phyloP scores from a whole-genome alignment of 2,888 invertebrate species.

The Muscina levida region DNA sequence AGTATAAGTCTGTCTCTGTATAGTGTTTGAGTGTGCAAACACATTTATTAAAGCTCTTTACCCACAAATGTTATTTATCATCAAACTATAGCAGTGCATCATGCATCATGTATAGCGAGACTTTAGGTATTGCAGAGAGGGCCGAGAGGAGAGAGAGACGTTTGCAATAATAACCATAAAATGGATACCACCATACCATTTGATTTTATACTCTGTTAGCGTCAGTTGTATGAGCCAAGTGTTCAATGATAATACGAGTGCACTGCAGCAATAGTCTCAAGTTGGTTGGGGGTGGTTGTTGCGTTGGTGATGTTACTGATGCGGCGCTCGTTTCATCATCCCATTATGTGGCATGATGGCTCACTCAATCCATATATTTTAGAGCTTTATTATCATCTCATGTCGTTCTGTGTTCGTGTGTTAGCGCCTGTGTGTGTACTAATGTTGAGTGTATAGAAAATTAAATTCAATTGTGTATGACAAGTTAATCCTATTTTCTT shows the following conservation, averaged over 20 bases:
- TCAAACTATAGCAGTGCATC: constrained; percentile 30
- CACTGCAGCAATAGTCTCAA: too few relatives aligned
- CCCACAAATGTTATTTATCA: constrained; percentile 54
- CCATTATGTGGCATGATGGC: neutral
- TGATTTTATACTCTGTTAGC: too few relatives aligned
- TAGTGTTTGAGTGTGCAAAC: constrained; percentile 33
- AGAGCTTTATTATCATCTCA: too few relatives aligned
- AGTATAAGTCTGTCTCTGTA: neutral
- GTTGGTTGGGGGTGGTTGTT: too few relatives aligned
- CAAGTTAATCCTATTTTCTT: constrained; percentile 76
- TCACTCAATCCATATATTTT: constrained; percentile 19
- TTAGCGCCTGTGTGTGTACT: constrained; percentile 7
- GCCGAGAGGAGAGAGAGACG: too few relatives aligned
- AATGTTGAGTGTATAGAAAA: constrained; percentile 71
- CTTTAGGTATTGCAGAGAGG: too few relatives aligned
- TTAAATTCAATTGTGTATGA: constrained; percentile 78
- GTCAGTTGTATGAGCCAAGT: constrained; percentile 30
- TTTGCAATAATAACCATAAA: too few relatives aligned
- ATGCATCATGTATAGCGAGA: too few relatives aligned
- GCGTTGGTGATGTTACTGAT: too few relatives aligned
- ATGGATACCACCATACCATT: too few relatives aligned
- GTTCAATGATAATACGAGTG: constrained; percentile 52
- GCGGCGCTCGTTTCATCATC: neutral
- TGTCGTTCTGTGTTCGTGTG: constrained; percentile 4
- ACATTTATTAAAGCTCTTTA: constrained; percentile 59